phyloP scores from a whole-genome alignment of 2,888 invertebrate species.

The Panzeria rudis region DNA sequence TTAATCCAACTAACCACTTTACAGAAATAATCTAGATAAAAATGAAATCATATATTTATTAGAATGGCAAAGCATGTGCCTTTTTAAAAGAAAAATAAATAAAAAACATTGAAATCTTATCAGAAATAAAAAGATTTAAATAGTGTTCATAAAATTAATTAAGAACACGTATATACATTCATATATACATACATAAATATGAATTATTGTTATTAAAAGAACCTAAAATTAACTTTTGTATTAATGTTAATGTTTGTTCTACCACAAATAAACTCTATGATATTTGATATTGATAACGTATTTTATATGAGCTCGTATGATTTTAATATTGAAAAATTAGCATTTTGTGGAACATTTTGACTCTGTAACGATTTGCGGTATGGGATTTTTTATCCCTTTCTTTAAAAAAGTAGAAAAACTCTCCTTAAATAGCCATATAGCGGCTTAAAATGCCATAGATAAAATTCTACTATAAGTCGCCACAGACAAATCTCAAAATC shows the following conservation, averaged over 20 bases:
- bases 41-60: slow-evolving; percentile 3
- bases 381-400: no score
- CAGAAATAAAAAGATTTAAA: slow-evolving; percentile 12
- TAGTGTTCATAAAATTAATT: not conserved
- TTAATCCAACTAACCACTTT: not conserved
- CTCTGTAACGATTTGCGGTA: no score
- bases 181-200: no score
- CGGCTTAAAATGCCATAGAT: no score
- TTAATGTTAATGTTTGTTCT: not conserved
- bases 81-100: not conserved
- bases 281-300: not conserved
- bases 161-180: not conserved
- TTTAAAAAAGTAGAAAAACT: no score
- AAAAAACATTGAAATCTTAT: slow-evolving; percentile 2
- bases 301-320: not conserved
- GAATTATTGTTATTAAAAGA: no score
- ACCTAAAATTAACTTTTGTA: not conserved
- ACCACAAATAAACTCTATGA: not conserved
- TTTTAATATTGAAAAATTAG: not conserved
- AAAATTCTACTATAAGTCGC: no score
- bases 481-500: no score
- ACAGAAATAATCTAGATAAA: slow-evolving; percentile 13
- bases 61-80: not conserved
- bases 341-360: no score
- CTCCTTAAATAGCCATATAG: no score